Base-by-base conservation (phyloP, 2,797 vertebrate genomes). In the Sphaeramia orbicularis region DNA sequence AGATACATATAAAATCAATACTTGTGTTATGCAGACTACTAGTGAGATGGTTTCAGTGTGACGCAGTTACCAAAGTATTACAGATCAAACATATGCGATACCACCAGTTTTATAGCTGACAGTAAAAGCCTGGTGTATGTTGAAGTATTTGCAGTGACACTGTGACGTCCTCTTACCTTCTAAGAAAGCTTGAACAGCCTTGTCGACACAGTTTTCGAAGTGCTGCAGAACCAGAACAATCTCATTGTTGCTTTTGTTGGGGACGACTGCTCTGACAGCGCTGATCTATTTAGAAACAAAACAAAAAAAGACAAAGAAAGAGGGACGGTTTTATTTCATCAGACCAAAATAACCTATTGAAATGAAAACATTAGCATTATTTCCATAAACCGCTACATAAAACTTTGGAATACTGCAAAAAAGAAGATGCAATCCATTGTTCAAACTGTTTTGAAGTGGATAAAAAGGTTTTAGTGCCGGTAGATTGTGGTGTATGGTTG, bases 171-270 rank as follows among this genome's bases (percentile, higher is more conserved):
- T 40, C 74, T 12, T 94, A 98, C 97, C 97, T 96, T 99, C 97
- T 83, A 99, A 92, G 53, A 99, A 99, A 2, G 97, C 97, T 70
- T 99, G 97, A 49, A 98, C 97, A 0, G 97, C 96, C 77, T 92
- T 96, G 87, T 97, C 96, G 18, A 99, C 97, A 1, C 94, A 94
- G 91, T 98, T 98, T 91, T 99, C 97, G 56, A 97, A 98, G 74
- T 99, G 97, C 87, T 99, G 97, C 78, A 99, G 86, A 77, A 99
- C 97, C 60, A 99, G 87, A 69, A 96, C 95, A 0, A 99, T 99
- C 92, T 99, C 97, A 47, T 98, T 98, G 93, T 99, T 99, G 91
- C 97, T 99, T 83, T 96, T 95, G 93, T 98, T 99, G 68, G 96
- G 96, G 71, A 99, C 97, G 3, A 99, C 93, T 0, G 97, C 96